Evolutionary conservation across 1,140 invertebrate genomes (phyloP).

Genomic region (Cheumatopsyche charites): DNA sequence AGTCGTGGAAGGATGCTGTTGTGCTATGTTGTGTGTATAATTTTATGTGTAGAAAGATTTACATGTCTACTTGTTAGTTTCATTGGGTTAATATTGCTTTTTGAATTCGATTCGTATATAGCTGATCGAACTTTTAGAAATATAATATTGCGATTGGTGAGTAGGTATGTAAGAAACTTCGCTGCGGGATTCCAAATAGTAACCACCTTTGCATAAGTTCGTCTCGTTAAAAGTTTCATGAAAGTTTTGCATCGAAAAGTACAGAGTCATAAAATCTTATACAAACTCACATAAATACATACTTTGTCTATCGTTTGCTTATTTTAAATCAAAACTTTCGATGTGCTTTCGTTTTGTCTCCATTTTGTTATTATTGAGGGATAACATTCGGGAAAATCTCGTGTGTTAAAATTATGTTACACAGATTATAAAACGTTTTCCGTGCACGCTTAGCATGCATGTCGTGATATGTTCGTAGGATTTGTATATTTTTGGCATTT

Average conservation of each 20-base stretch:
- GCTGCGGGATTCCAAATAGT: conserved; percentile 3
- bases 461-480: not conserved
- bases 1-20: too few species aligned
- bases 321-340: conserved; percentile 12
- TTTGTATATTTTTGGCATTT: conserved; percentile 6
- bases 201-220: conserved; percentile 15
- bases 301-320: conserved; percentile 6
- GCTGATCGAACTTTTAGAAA: too few species aligned
- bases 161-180: not conserved
- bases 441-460: not conserved
- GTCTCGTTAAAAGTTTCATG: conserved; percentile 16
- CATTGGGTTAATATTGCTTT: too few species aligned
- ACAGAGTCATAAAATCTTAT: conserved; percentile 25
- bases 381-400: too few species aligned
- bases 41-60: too few species aligned
- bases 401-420: not conserved
- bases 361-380: too few species aligned
- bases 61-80: too few species aligned
- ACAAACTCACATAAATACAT: conserved; percentile 12
- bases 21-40: too few species aligned
- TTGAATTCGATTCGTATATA: too few species aligned
- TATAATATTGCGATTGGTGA: not conserved
- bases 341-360: too few species aligned
- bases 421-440: not conserved
- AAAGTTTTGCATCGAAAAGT: conserved; percentile 16